Evolutionary conservation across 2,113 vertebrate species (phyloP), one percentile per base, ranked within the genome.

Genomic region (Acrocephalus kingi): DNA sequence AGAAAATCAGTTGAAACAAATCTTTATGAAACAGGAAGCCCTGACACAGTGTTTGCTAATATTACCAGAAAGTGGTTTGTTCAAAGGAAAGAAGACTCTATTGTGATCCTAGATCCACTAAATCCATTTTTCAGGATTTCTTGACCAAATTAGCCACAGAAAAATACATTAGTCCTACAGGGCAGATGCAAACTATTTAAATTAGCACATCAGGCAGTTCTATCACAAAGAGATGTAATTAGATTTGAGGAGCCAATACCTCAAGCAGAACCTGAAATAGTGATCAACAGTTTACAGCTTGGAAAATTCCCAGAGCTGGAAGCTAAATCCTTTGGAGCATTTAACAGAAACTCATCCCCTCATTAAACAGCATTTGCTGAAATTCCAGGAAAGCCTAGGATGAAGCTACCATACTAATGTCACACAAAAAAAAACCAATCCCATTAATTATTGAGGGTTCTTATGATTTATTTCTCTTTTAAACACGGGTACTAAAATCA

Each of bases 221-320:
- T 86, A 21, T 39, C 88, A 84, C 84, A 93, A 88, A 84, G 66
- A 81, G 31, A 56, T 72, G 31, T 72, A 94, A 96, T 95, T 87
- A 94, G 86, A 86, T 92, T 75, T 94, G 91, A 94, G 93, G 56
- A 89, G 73, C 91, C 89, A 93, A 84, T 75, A 96, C 89, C 91
- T 95, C 86, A 68, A 93, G 93, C 91, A 84, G 52, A 72, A 69
- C 86, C 95, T 92, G 84, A 86, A 94, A 95, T 72, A 82, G 56
- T 1, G 35, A 94, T 93, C 94, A 89, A 89, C 76, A 93, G 79
- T 90, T 96, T 93, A 95, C 67, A 91, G 73, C 73, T 43, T 95
- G 93, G 95, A 96, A 94, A 86, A 78, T 2, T 90, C 91, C 93
- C 94, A 96, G 83, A 81, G 64, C 48, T 75, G 69, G 56, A 81